Percentiles rank a stretch among this genome's conserved stretches.
phyloP scores from a whole-genome alignment of 2,888 invertebrate species.

The Caradrina kadenii region DNA sequence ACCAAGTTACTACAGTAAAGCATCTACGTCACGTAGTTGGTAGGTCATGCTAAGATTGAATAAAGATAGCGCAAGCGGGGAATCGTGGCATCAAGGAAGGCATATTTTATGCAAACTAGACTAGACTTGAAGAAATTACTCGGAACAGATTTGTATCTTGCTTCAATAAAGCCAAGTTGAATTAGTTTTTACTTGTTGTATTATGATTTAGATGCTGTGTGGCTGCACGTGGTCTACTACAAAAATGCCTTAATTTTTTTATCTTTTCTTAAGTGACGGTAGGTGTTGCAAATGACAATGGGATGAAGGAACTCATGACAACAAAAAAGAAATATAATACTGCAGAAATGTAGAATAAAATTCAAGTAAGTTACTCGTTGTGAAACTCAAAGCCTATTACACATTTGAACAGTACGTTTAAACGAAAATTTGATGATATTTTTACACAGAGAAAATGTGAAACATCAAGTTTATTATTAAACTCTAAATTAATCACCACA shows the following conservation, averaged over 20 bases:
- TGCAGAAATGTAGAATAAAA: neutral
- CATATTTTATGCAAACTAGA: slow-evolving; percentile 69
- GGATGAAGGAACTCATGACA: neutral
- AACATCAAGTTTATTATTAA: slow-evolving; percentile 54
- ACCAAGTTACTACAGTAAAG: slow-evolving; percentile 37
- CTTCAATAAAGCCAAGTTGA: slow-evolving; percentile 24
- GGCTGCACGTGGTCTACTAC: neutral
- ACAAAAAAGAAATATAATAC: neutral
- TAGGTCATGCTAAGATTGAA: slow-evolving; percentile 61
- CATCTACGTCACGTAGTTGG: slow-evolving; percentile 45
- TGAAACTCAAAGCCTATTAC: slow-evolving; percentile 13
- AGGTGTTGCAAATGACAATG: neutral
- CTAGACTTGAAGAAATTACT: slow-evolving; percentile 51
- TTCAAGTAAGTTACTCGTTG: slow-evolving; percentile 14
- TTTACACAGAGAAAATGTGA: slow-evolving; percentile 21
- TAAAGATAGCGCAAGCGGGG: slow-evolving; percentile 56
- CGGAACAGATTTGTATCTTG: slow-evolving; percentile 43
- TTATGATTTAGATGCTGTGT: neutral
- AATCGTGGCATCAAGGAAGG: slow-evolving; percentile 60
- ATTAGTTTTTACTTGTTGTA: slow-evolving; percentile 1
- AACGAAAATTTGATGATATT: slow-evolving; percentile 21
- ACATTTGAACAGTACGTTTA: slow-evolving; percentile 17
- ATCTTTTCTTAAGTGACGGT: neutral
- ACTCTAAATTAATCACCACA: slow-evolving; percentile 51
- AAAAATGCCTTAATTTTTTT: neutral